These are phyloP conservation scores for Beris chalybata DNA, from an alignment of 2,888 invertebrate species.

Conservation along the genomic window DNA sequence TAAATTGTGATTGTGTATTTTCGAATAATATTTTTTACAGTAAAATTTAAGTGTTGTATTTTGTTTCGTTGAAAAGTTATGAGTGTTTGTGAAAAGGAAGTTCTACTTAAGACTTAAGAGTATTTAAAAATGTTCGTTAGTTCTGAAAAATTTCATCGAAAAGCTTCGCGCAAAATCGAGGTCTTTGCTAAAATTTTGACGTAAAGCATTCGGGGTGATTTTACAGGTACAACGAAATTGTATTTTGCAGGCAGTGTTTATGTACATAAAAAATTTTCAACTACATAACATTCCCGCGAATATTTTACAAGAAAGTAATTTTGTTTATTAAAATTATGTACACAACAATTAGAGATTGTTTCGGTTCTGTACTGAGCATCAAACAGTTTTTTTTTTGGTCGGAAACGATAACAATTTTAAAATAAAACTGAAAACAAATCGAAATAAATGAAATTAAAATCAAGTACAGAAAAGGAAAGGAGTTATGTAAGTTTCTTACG, in stretches of 20 bases:
- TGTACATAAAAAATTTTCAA: slow-evolving; percentile 28
- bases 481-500: neutral
- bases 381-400: slow-evolving; percentile 10
- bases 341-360: slow-evolving; percentile 6
- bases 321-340: slow-evolving; percentile 4
- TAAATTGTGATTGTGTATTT: neutral
- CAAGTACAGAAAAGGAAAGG: neutral
- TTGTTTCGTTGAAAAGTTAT: too few relatives aligned
- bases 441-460: slow-evolving; percentile 8
- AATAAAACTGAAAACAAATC: neutral
- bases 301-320: slow-evolving; percentile 22
- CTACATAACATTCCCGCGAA: slow-evolving; percentile 17
- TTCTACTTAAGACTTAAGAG: too few relatives aligned
- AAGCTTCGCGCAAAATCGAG: too few relatives aligned
- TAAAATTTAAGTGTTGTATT: too few relatives aligned
- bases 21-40: too few relatives aligned
- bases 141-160: too few relatives aligned
- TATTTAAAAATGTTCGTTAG: too few relatives aligned
- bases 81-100: too few relatives aligned
- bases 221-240: neutral
- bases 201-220: too few relatives aligned
- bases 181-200: too few relatives aligned
- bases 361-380: slow-evolving; percentile 26
- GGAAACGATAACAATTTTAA: neutral
- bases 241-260: slow-evolving; percentile 3